Conservation (phyloP, 2,888 invertebrate genomes). For the Nasonovia ribisnigri region DNA sequence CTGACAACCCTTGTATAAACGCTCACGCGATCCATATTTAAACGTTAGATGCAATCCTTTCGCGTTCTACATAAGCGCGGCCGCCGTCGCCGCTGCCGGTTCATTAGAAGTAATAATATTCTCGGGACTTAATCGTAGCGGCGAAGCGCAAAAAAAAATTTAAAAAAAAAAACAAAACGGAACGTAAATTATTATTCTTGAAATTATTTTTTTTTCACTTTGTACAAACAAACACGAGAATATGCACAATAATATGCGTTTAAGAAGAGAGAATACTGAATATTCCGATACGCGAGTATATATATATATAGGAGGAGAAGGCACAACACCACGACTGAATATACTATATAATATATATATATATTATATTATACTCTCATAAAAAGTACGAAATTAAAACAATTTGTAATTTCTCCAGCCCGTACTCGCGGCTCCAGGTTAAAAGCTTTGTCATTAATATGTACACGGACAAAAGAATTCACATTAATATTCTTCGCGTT, state of each 20-base stretch:
- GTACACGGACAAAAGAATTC: slow-evolving; percentile 40
- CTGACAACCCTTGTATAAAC: slow-evolving; percentile 48
- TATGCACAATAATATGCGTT: slow-evolving; percentile 6
- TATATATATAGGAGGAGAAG: neutral
- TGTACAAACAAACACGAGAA: slow-evolving; percentile 25
- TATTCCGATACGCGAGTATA: neutral
- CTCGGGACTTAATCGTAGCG: slow-evolving; percentile 42
- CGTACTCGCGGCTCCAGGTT: neutral
- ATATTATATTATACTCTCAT: neutral
- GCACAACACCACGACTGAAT: neutral
- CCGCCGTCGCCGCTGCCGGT: slow-evolving; percentile 8
- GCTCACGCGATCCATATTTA: slow-evolving; percentile 37
- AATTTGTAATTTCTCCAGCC: slow-evolving; percentile 35
- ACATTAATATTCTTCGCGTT: slow-evolving; percentile 14
- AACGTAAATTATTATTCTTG: slow-evolving; percentile 53
- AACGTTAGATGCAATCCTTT: slow-evolving; percentile 63
- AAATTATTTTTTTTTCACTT: slow-evolving; percentile 39
- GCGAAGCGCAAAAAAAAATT: slow-evolving; percentile 9
- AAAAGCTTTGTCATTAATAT: slow-evolving; percentile 38
- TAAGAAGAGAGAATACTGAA: slow-evolving; percentile 47
- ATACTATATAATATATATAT: neutral
- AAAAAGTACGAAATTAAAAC: slow-evolving; percentile 53
- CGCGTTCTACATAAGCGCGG: slow-evolving; percentile 31
- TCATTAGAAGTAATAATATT: slow-evolving; percentile 64
- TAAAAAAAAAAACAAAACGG: slow-evolving; percentile 9